Evolutionary conservation across 2,113 vertebrate genomes (phyloP).

Genomic region (Halichoeres trimaculatus): DNA sequence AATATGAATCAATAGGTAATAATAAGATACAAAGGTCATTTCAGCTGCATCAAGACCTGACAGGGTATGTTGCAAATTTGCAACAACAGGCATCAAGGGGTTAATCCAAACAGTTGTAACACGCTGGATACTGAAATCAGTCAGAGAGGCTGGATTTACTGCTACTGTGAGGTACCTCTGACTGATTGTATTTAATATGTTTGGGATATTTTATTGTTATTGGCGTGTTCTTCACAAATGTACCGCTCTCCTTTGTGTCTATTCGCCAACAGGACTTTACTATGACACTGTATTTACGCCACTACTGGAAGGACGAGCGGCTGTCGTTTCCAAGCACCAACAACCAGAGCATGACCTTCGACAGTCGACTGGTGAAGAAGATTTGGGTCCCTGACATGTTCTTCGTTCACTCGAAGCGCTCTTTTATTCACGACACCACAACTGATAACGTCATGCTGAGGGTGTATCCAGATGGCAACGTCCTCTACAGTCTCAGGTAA

Average conservation of each 20-base stretch:
- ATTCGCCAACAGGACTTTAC: conserved; percentile 90
- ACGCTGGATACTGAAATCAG: no score
- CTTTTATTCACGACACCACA: conserved; percentile 98
- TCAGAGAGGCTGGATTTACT: no score
- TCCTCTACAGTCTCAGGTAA: conserved; percentile 97
- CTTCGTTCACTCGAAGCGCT: conserved; percentile 97
- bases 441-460: conserved; percentile 97
- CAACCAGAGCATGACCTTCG: conserved; percentile 99
- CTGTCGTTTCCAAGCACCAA: conserved; percentile 94
- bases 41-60: no score
- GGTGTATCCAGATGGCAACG: conserved; percentile 95
- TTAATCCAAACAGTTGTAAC: no score
- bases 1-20: no score
- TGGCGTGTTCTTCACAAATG: neutral
- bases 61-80: no score
- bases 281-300: conserved; percentile 95
- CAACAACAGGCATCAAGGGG: no score
- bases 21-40: no score
- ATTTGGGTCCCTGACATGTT: conserved; percentile 99
- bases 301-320: conserved; percentile 98
- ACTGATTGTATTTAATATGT: no score
- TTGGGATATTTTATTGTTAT: neutral
- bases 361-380: conserved; percentile 96
- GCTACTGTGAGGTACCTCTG: no score
- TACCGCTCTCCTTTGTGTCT: neutral